A percentile compares a stretch with the other conserved stretches of the same genome.
phyloP scores from a whole-genome alignment of 2,113 vertebrate genomes.

The Arothron firmamentum region DNA sequence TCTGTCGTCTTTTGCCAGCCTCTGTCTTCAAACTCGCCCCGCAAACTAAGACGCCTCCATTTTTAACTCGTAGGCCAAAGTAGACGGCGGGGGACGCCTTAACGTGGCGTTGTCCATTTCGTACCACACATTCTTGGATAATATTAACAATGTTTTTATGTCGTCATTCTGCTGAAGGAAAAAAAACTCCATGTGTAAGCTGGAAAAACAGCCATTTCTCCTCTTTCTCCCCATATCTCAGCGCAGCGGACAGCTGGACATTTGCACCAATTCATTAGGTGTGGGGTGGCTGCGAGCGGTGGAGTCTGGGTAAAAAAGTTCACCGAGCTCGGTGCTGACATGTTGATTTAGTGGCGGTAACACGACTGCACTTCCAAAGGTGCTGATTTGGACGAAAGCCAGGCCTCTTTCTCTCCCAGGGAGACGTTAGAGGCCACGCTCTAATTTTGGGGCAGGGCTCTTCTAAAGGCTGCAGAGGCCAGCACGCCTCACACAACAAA shows the following conservation, averaged over 20 bases:
- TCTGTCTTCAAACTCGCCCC: constrained; percentile 37
- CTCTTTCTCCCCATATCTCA: constrained; percentile 18
- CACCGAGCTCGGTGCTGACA: constrained; percentile 73
- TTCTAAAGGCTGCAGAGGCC: constrained; percentile 51
- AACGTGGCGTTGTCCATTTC: constrained; percentile 12
- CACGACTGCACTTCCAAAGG: constrained; percentile 78
- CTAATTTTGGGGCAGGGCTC: constrained; percentile 67
- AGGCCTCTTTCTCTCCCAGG: constrained; percentile 70
- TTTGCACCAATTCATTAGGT: constrained; percentile 66
- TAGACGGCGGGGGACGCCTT: constrained; percentile 11
- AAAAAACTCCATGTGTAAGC: constrained; percentile 15
- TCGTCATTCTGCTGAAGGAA: background rate
- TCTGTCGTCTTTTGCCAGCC: constrained; percentile 46
- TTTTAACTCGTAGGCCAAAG: constrained; percentile 54
- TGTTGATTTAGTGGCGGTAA: constrained; percentile 80
- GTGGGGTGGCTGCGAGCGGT: constrained; percentile 64
- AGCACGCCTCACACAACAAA: constrained; percentile 62
- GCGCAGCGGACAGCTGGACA: constrained; percentile 46
- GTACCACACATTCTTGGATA: constrained; percentile 8
- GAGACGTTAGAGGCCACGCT: constrained; percentile 67
- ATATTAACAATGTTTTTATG: background rate
- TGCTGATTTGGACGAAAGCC: constrained; percentile 78
- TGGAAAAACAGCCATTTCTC: constrained; percentile 3
- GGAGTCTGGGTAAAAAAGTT: constrained; percentile 70
- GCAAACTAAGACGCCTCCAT: constrained; percentile 49